Evolutionary conservation across 1,140 invertebrate species (phyloP).

Genomic region (Uloborus diversus): DNA sequence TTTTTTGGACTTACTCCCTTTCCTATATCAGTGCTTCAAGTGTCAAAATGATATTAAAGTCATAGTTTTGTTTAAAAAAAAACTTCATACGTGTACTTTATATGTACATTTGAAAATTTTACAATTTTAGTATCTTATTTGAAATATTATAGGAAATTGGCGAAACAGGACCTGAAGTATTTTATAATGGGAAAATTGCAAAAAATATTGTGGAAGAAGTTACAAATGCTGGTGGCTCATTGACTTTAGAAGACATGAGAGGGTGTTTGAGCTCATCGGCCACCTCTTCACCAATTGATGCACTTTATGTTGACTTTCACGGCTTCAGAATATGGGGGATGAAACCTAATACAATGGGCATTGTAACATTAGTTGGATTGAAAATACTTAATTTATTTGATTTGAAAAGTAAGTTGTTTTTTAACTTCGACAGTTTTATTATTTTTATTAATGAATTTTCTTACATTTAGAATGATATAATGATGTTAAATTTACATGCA

Average conservation of each 20-base stretch:
- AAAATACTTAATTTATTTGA: slow-evolving; percentile 34
- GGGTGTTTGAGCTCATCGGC: slow-evolving; percentile 61
- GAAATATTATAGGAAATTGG: slow-evolving; percentile 62
- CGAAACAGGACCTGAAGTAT: slow-evolving; percentile 62
- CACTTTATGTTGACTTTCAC: slow-evolving; percentile 11
- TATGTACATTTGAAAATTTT: too few relatives aligned
- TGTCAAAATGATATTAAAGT: too few relatives aligned
- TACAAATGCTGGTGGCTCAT: slow-evolving; percentile 62
- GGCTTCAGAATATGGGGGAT: slow-evolving; percentile 49
- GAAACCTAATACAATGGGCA: slow-evolving; percentile 35
- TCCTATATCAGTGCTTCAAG: too few relatives aligned
- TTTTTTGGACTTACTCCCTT: too few relatives aligned
- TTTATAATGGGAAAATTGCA: slow-evolving; percentile 65
- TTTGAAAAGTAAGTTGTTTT: slow-evolving; percentile 35
- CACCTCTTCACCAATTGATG: background rate
- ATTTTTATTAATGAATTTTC: background rate
- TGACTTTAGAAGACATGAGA: slow-evolving; percentile 64
- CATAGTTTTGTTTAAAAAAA: too few relatives aligned
- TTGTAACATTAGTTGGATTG: slow-evolving; percentile 23
- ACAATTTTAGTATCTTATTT: too few relatives aligned
- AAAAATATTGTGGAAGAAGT: slow-evolving; percentile 63
- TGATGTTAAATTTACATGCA: too few relatives aligned
- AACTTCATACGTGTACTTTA: too few relatives aligned
- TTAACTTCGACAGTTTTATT: background rate
- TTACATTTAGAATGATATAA: background rate